Percentiles rank a stretch among this genome's conserved stretches.
These are phyloP conservation scores for Eospalax fontanierii DNA, from an alignment of 2,797 vertebrate species.

Conservation along the genomic window DNA sequence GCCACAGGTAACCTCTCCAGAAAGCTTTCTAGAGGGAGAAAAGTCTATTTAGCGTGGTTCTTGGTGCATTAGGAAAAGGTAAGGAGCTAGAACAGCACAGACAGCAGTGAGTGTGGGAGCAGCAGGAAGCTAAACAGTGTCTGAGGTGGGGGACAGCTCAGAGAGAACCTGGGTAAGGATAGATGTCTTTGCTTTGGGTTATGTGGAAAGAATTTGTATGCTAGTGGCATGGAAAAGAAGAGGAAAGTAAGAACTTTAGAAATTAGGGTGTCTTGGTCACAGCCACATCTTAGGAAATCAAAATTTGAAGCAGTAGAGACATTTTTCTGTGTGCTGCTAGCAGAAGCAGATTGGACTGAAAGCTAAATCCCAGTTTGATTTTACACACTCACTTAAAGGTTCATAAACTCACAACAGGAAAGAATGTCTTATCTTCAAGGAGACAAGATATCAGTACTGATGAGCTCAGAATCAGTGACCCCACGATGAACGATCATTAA, in stretches of 20 bases:
- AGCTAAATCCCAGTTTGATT: neutral
- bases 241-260: neutral
- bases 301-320: neutral
- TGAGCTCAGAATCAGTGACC: slow-evolving; percentile 27
- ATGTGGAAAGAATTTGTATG: neutral
- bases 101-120: neutral
- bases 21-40: no score
- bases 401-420: neutral
- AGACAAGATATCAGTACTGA: neutral
- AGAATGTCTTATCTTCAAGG: slow-evolving; percentile 2
- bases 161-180: neutral
- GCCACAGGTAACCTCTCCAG: neutral
- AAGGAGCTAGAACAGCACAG: neutral
- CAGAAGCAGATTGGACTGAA: neutral
- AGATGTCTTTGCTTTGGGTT: neutral
- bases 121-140: neutral
- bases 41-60: neutral
- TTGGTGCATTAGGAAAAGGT: neutral
- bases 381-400: neutral
- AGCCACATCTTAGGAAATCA: neutral
- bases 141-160: no score
- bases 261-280: neutral
- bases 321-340: neutral
- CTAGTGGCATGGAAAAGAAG: neutral
- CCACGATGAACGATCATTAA: slow-evolving; percentile 32